Evolutionary conservation across 2,888 invertebrate genomes (phyloP).

Genomic region (Strigamia maritima): DNA sequence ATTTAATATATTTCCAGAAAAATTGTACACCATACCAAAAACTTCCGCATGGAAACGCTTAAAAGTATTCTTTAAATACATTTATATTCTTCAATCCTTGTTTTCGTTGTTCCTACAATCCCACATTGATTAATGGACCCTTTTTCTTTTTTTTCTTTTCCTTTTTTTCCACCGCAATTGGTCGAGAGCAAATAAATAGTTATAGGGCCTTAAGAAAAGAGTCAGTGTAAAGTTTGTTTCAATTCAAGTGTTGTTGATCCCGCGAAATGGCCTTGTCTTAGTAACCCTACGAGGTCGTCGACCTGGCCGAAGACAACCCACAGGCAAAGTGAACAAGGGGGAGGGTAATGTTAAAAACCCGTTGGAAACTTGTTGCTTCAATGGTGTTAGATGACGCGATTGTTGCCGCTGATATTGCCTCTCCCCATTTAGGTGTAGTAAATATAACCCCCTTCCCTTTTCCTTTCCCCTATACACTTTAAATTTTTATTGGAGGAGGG

Average conservation of each 20-base stretch:
- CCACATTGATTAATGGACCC: not conserved
- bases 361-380: constrained; percentile 28
- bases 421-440: constrained; percentile 13
- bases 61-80: not conserved
- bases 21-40: not conserved
- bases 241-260: constrained; percentile 28
- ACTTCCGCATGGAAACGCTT: constrained; percentile 13
- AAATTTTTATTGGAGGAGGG: constrained; percentile 23
- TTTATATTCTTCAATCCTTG: not conserved
- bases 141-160: not conserved
- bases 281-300: constrained; percentile 26
- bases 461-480: not conserved
- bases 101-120: not conserved
- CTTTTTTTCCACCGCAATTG: not conserved
- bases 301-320: constrained; percentile 30
- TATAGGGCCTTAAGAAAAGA: constrained; percentile 13
- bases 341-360: constrained; percentile 16
- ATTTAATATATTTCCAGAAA: not conserved
- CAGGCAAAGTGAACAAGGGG: constrained; percentile 1
- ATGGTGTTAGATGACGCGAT: constrained; percentile 32
- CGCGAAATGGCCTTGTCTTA: constrained; percentile 30
- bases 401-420: constrained; percentile 22
- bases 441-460: not conserved
- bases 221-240: constrained; percentile 18
- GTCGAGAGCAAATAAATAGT: constrained; percentile 21